These are phyloP conservation scores for Onychomys arenicola DNA, from an alignment of 2,797 vertebrate genomes.

Conservation along the genomic window DNA sequence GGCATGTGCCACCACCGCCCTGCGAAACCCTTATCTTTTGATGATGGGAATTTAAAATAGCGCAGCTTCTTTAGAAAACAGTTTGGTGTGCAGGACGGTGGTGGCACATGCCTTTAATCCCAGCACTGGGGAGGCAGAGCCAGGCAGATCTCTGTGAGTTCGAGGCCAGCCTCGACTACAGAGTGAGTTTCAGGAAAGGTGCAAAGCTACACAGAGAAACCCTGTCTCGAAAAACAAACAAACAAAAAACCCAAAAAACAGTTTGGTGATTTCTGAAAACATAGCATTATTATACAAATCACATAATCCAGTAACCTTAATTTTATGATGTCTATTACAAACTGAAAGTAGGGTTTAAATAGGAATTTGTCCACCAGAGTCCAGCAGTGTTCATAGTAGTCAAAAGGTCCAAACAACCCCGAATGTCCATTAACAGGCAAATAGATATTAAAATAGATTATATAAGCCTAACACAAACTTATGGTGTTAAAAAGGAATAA, in stretches of 20 bases:
- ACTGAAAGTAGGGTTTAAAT: background rate
- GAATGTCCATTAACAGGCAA: background rate
- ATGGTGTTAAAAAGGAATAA: background rate
- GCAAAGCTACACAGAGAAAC: no score
- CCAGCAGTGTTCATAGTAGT: background rate
- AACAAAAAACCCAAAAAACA: no score
- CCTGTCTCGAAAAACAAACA: no score
- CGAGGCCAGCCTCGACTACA: no score
- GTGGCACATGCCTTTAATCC: no score
- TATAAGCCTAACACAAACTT: background rate
- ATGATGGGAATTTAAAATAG: background rate
- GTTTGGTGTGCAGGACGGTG: no score
- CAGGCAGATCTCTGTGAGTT: no score
- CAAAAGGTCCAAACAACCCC: background rate
- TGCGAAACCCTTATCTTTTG: background rate
- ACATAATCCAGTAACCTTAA: background rate
- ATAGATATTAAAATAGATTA: background rate
- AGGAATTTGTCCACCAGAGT: background rate
- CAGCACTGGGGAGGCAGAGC: no score
- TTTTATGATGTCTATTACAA: background rate
- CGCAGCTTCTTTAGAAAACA: background rate
- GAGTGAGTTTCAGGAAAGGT: no score
- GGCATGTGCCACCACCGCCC: no score
- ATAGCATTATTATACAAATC: background rate
- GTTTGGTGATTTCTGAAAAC: slow-evolving; percentile 15